These are phyloP conservation scores for Cephalopterus ornatus DNA, from an alignment of 2,113 vertebrate species.

Conservation along the genomic window DNA sequence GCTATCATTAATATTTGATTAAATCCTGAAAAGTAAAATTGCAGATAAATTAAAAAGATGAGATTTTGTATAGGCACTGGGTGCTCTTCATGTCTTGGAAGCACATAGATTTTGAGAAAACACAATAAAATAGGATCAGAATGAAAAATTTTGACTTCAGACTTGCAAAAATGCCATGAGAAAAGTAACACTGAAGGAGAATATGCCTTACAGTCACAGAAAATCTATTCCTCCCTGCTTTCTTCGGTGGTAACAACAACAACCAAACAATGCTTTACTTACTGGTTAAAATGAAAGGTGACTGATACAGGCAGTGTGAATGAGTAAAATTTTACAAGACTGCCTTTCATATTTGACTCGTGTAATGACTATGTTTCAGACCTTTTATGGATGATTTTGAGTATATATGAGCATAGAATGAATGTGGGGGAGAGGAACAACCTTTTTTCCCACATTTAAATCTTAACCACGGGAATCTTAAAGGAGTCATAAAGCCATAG, in stretches of 20 bases:
- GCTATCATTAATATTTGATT: not conserved
- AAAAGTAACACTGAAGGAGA: not conserved
- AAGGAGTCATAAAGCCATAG: not conserved
- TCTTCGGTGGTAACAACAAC: not conserved
- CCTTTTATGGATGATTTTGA: conserved; percentile 23
- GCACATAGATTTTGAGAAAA: not conserved
- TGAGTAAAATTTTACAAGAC: not conserved
- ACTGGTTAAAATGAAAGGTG: not conserved
- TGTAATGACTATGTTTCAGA: not conserved
- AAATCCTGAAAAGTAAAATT: not conserved
- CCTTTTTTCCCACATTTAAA: not conserved
- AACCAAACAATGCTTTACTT: not conserved
- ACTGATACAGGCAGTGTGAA: conserved; percentile 1
- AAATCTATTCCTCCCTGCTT: not conserved
- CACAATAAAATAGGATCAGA: not conserved
- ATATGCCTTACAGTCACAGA: not conserved
- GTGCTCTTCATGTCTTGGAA: not conserved
- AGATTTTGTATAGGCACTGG: not conserved
- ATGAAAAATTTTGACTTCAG: not conserved
- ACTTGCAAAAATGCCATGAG: not conserved
- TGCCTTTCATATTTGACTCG: conserved; percentile 7
- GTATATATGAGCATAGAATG: not conserved
- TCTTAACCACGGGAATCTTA: not conserved
- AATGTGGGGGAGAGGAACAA: not conserved
- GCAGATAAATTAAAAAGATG: not conserved